phyloP scores from a whole-genome alignment of 2,888 invertebrate species.

The Callosobruchus maculatus region DNA sequence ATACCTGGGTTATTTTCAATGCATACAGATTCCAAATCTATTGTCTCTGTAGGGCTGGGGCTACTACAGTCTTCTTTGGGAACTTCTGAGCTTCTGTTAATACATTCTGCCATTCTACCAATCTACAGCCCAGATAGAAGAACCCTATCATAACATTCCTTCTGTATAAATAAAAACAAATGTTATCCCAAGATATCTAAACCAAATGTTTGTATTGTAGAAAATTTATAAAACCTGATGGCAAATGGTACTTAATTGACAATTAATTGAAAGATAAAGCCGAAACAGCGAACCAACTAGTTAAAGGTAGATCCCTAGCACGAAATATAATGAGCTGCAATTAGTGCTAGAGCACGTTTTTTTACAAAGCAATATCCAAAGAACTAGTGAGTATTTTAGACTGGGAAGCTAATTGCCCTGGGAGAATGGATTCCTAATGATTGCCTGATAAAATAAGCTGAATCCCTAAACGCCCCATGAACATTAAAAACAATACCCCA shows the following conservation, averaged over 20 bases:
- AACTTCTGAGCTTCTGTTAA: conserved; percentile 38
- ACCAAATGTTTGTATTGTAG: not conserved
- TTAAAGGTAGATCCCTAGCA: not conserved
- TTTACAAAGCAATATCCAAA: not conserved
- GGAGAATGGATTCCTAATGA: not conserved
- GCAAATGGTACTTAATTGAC: not conserved
- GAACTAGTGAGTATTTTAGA: not conserved
- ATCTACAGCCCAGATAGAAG: conserved; percentile 20
- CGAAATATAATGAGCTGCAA: not conserved
- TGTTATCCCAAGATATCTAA: not conserved
- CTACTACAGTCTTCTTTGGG: conserved; percentile 47
- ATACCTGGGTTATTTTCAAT: conserved; percentile 40
- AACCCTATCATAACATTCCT: conserved; percentile 13
- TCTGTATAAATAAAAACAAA: conserved; percentile 4
- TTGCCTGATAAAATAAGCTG: not conserved
- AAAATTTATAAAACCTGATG: not conserved
- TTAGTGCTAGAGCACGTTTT: not conserved
- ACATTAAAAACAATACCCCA: not conserved
- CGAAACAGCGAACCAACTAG: not conserved
- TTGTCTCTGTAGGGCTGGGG: conserved; percentile 48
- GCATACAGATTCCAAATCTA: conserved; percentile 42
- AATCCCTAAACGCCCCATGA: not conserved
- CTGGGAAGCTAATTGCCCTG: not conserved
- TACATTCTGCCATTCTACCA: conserved; percentile 49
- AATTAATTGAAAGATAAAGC: not conserved